Evolutionary conservation across 2,888 invertebrate genomes (phyloP), one percentile per base, ranked within the genome.

Genomic region (Amphipyra tragopoginis): DNA sequence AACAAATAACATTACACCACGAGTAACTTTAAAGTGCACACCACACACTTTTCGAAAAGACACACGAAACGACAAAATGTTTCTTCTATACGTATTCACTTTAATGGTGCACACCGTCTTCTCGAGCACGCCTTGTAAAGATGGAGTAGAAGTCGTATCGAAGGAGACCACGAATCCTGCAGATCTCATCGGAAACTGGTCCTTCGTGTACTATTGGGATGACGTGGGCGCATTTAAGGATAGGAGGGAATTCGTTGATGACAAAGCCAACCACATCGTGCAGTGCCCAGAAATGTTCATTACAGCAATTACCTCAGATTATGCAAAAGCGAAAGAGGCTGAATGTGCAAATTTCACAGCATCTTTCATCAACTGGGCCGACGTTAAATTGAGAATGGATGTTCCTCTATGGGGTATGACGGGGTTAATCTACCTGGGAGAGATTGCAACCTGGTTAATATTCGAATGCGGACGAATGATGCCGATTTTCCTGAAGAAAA

Each of bases 151-250:
- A 62, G 73, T 73, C 13, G n/a, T 50, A 2, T 40, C 61, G 1
- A 36, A 38, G 10, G 15, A 48, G 0, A 59, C 62, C 8, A 50
- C 52, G 2, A 58, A 56, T 7, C 36, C 59, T 21, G n/a, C 39
- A 48, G 55, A 63, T 1, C 15, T 77, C 3, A 49, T 65, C 11
- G 76, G 77, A 8, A 66, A 65, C 14, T 76, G 77, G 76, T 54
- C 44, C 0, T 76, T 64, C 34, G 60, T 74, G 0, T 76, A 74
- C 44, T 71, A 65, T 21, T 76, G 77, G 77, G 71, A 65, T 8
- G 66, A n/a, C 13, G 5, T 51, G 0, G 65, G 55, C 29, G 38
- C 54, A 39, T 64, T 64, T 36, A 9, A 54, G 0, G 7, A 7
- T 1, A 59, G n/a, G n/a, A n/a, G n/a, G n/a, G n/a, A 75, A 57